phyloP scores from a whole-genome alignment of 2,797 vertebrate genomes.

The Halcyon chelicuti region DNA sequence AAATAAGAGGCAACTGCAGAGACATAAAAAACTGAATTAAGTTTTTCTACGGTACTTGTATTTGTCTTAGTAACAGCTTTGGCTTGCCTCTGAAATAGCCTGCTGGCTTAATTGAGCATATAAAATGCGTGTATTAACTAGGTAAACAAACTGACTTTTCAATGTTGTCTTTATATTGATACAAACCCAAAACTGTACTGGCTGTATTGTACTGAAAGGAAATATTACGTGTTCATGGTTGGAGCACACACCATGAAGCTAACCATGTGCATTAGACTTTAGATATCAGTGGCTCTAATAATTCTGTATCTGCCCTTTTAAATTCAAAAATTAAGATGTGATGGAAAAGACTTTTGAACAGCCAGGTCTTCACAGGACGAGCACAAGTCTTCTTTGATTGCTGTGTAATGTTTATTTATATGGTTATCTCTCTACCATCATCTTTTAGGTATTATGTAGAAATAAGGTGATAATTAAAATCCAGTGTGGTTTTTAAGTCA shows the following conservation, averaged over 20 bases:
- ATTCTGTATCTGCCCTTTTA: not conserved
- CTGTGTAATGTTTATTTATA: not conserved
- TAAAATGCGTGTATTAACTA: not conserved
- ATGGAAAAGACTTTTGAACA: not conserved
- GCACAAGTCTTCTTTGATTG: not conserved
- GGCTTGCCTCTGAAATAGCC: not conserved
- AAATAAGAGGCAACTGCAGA: not conserved
- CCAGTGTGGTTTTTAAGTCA: not conserved
- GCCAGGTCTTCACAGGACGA: not conserved
- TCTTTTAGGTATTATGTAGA: not conserved
- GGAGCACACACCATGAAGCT: not conserved
- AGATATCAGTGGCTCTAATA: not conserved
- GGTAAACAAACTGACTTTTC: conserved; percentile 18
- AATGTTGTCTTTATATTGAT: not conserved
- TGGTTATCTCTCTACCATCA: not conserved
- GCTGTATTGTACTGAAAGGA: not conserved
- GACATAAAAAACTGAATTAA: not conserved
- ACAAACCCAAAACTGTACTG: not conserved
- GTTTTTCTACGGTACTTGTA: not conserved
- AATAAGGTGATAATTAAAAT: not conserved
- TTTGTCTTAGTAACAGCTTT: not conserved
- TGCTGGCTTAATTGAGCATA: not conserved
- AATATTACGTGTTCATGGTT: not conserved
- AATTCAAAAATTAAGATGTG: not conserved
- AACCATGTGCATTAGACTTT: not conserved